A percentile compares a stretch with the other conserved stretches of the same genome.
phyloP scores from a whole-genome alignment of 37 sponge, comb jelly and placozoan genomes.

The Theonella swinhoei region DNA sequence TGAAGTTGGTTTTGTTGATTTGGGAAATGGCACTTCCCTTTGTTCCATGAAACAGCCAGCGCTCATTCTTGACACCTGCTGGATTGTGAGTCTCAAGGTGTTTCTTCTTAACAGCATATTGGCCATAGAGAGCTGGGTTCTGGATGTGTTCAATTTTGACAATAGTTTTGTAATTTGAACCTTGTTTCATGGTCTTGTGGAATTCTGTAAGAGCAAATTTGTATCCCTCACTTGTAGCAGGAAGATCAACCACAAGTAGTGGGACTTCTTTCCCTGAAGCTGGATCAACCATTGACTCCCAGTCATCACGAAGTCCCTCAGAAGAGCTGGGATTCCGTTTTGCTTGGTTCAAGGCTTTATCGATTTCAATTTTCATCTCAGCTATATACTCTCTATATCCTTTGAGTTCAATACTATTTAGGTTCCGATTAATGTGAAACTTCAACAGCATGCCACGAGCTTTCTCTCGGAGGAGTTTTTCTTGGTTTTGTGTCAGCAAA shows the following conservation, averaged over 20 bases:
- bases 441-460: slow-evolving; percentile 11
- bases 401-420: slow-evolving; percentile 15
- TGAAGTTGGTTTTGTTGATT: slow-evolving; percentile 6
- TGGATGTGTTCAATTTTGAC: slow-evolving; percentile 68
- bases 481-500: background rate
- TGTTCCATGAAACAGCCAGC: slow-evolving; percentile 68
- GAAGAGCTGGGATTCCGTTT: too few relatives aligned
- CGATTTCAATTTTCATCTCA: slow-evolving; percentile 20
- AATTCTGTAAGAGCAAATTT: slow-evolving; percentile 29
- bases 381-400: slow-evolving; percentile 15
- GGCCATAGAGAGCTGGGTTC: slow-evolving; percentile 47
- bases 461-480: background rate
- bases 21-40: background rate
- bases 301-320: too few relatives aligned
- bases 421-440: slow-evolving; percentile 33
- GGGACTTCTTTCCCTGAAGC: slow-evolving; percentile 14
- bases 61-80: slow-evolving; percentile 46
- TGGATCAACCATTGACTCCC: slow-evolving; percentile 59
- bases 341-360: background rate
- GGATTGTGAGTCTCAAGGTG: slow-evolving; percentile 52
- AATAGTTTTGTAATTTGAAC: slow-evolving; percentile 10
- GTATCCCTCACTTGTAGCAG: slow-evolving; percentile 31
- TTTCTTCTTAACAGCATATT: slow-evolving; percentile 57
- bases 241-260: slow-evolving; percentile 27
- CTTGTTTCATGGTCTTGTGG: slow-evolving; percentile 22